These are phyloP conservation scores for Chrysina gloriosa DNA, from an alignment of 2,888 invertebrate genomes.

Conservation along the genomic window DNA sequence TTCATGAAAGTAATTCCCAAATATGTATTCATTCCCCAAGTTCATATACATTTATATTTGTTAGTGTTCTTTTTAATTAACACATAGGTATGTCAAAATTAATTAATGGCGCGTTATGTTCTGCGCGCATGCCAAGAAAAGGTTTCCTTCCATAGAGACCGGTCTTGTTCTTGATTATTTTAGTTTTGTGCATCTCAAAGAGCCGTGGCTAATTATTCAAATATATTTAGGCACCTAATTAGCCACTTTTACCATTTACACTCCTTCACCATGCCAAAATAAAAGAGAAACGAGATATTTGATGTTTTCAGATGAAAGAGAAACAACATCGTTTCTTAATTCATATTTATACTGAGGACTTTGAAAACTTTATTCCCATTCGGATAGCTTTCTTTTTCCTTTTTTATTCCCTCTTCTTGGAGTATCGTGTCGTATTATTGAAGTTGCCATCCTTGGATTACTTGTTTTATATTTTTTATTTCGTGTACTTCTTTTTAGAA, in stretches of 20 bases:
- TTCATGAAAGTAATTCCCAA: too few relatives aligned
- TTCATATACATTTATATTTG: too few relatives aligned
- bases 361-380: conserved; percentile 32
- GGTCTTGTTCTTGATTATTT: conserved; percentile 44
- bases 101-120: conserved; percentile 9
- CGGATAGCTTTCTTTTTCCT: neutral
- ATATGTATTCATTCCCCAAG: too few relatives aligned
- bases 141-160: neutral
- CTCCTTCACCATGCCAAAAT: conserved; percentile 42
- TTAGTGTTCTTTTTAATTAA: neutral
- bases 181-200: conserved; percentile 48
- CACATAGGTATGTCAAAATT: conserved; percentile 11
- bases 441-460: too few relatives aligned
- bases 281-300: conserved; percentile 38
- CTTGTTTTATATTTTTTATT: too few relatives aligned
- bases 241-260: conserved; percentile 47
- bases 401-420: too few relatives aligned
- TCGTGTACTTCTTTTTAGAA: too few relatives aligned
- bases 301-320: conserved; percentile 41
- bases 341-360: conserved; percentile 32
- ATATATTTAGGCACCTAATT: conserved; percentile 53
- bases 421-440: too few relatives aligned
- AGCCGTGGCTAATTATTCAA: conserved; percentile 50
- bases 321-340: conserved; percentile 25
- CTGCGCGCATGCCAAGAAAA: neutral